phyloP scores from a whole-genome alignment of 2,888 invertebrate genomes.

The Andricus quercusramuli region DNA sequence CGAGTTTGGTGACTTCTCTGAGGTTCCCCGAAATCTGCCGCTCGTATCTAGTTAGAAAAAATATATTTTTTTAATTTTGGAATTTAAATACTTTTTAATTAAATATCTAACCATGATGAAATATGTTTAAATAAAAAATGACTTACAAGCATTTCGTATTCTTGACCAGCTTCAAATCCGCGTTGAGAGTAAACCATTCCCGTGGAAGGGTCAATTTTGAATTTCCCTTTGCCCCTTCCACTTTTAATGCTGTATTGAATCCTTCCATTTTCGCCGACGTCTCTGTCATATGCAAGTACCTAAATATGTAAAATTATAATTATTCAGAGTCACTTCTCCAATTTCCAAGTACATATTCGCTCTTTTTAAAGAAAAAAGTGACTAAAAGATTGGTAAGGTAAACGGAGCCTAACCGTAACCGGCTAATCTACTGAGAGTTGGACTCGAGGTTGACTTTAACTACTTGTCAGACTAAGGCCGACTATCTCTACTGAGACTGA shows the following conservation, averaged over 20 bases:
- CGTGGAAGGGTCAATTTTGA: constrained; percentile 89
- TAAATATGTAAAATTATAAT: constrained; percentile 68
- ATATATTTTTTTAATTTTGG: constrained; percentile 37
- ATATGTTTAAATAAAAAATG: constrained; percentile 17
- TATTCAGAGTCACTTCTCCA: neutral
- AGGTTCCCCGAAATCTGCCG: constrained; percentile 89
- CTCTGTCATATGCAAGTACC: constrained; percentile 91
- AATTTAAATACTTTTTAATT: neutral
- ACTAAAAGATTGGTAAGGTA: neutral
- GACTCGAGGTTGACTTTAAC: constrained; percentile 3
- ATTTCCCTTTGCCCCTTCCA: constrained; percentile 88
- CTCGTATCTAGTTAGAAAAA: constrained; percentile 83
- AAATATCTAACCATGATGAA: neutral
- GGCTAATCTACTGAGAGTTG: neutral
- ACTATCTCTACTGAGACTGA: constrained; percentile 28
- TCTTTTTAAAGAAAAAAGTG: neutral
- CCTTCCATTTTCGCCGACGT: constrained; percentile 90
- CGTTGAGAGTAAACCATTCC: constrained; percentile 90
- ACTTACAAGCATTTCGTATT: constrained; percentile 85
- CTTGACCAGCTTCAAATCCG: constrained; percentile 85
- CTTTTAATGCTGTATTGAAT: constrained; percentile 90
- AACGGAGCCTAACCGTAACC: neutral
- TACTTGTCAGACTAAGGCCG: neutral
- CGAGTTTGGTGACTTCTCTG: constrained; percentile 87
- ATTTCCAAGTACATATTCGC: neutral